Evolutionary conservation across 2,113 vertebrate species (phyloP), one percentile per base, ranked within the genome.

Genomic region (Microcebus murinus): DNA sequence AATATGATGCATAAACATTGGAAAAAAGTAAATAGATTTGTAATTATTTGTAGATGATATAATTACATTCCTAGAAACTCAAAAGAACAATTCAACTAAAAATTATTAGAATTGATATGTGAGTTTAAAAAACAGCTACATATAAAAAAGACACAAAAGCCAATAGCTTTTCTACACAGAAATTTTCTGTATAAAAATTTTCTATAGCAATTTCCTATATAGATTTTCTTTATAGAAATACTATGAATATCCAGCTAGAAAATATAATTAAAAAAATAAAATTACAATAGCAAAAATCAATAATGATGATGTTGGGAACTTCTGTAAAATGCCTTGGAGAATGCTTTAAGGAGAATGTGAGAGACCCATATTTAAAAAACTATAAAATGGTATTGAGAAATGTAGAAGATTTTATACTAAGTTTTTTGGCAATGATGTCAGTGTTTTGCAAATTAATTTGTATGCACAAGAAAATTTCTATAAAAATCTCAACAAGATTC

Each of bases 61-160:
- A 77, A 89, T 88, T 91, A 55, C 4, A 96, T 81, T 88, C 48
- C 29, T 83, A 1, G 3, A 97, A 92, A 83, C 39, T 59, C 25
- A 74, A 93, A 92, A 88, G 52, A 90, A 81, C 25, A 92, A 79
- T 79, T 87, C 48, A 80, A 91, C 39, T 90, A 85, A 77, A 90
- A 96, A 50, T 63, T 57, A 93, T 70, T 87, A 59, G 34, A 96
- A 73, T 59, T 79, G 25, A 42, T 87, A 52, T 74, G 31, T 50
- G 21, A 87, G 11, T 63, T 94, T 79, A 96, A 50, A 81, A 95
- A 91, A 82, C 29, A 86, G 48, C 13, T 71, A 71, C 65, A 52
- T 65, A 79, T 68, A 82, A 82, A 95, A 83, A 18, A 89, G 5
- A 79, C 4, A 90, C 74, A 81, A 85, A 94, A 95, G 48, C 23